phyloP scores from a whole-genome alignment of 2,888 invertebrate genomes.

The Dexiosoma caninum region DNA sequence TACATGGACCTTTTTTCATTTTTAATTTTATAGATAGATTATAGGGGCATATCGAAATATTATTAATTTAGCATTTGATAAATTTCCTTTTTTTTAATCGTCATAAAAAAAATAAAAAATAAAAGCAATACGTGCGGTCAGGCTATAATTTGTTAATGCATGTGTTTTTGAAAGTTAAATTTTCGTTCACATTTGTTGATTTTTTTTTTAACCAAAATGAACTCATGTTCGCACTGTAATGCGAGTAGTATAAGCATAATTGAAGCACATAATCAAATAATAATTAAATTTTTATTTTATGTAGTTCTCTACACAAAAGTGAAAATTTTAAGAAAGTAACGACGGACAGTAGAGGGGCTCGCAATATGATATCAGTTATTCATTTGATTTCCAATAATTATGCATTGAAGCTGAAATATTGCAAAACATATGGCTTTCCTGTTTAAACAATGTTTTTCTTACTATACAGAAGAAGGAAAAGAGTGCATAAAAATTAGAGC shows the following conservation, averaged over 20 bases:
- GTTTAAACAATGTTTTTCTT: too few species aligned
- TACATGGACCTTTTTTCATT: too few species aligned
- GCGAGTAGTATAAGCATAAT: background rate
- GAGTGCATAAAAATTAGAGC: too few species aligned
- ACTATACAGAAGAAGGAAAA: too few species aligned
- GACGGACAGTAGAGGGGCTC: background rate
- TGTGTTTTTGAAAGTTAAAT: background rate
- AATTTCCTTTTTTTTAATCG: background rate
- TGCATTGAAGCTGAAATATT: too few species aligned
- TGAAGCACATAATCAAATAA: slow-evolving; percentile 6
- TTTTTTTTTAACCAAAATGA: slow-evolving; percentile 7
- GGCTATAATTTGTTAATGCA: background rate
- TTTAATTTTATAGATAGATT: too few species aligned
- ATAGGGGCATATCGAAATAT: background rate
- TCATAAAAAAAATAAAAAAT: too few species aligned
- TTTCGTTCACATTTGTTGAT: background rate
- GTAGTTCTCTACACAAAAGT: background rate
- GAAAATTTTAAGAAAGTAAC: background rate
- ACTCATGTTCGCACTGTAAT: slow-evolving; percentile 20
- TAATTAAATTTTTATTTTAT: background rate
- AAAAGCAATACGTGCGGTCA: background rate
- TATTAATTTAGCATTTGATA: background rate
- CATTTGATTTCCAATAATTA: too few species aligned
- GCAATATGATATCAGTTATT: too few species aligned
- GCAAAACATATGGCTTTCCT: too few species aligned